Evolutionary conservation across 1,140 invertebrate species (phyloP), one percentile per base, ranked within the genome.

Genomic region (Drosophila lacertosa): DNA sequence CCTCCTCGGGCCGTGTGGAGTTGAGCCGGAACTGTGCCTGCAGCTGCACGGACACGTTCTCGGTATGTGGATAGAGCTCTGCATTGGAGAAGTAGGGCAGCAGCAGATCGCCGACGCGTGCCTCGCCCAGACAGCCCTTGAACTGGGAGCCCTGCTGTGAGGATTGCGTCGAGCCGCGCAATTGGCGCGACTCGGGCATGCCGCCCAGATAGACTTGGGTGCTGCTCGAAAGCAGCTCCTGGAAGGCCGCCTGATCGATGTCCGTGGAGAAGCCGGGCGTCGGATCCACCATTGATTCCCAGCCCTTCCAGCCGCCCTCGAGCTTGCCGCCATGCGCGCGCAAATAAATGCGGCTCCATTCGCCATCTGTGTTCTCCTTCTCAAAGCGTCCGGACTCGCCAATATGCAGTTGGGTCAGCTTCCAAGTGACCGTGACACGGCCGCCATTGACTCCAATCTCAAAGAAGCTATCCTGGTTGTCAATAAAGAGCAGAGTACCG

Each of bases 71-170:
- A 90, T 96, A 95, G 37, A 96, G 93, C 89, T 96, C 93, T 39
- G 93, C 92, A 71, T 94, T 93, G 29, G 94, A 93, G 90, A 98
- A 99, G 90, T 96, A 99, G n/a, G 98, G 97, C 33, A 99, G 91
- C 13, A 99, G 93, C 63, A 97, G 93, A 37, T 93, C 93, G 11
- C 96, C 96, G 57, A 99, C 95, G 64, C 97, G 93, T 20, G 98
- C 95, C 91, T 98, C 97, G n/a, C 96, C 95, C 58, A 99, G 91
- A 90, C 98, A 99, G 2, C 98, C 98, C 92, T 98, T 93, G 68
- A 94, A 96, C 33, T 92, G 91, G 42, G 93, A 92, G 13, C 93
- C 93, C 10, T 91, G 89, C 11, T 91, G 89, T 7, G 89, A 81
- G 24, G 89, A 89, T 5, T 55, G 59, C 0, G 80, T 86, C 0